Percentiles rank a stretch among this genome's conserved stretches.
phyloP scores from a whole-genome alignment of 2,888 invertebrate genomes.

The Homarus gammarus region DNA sequence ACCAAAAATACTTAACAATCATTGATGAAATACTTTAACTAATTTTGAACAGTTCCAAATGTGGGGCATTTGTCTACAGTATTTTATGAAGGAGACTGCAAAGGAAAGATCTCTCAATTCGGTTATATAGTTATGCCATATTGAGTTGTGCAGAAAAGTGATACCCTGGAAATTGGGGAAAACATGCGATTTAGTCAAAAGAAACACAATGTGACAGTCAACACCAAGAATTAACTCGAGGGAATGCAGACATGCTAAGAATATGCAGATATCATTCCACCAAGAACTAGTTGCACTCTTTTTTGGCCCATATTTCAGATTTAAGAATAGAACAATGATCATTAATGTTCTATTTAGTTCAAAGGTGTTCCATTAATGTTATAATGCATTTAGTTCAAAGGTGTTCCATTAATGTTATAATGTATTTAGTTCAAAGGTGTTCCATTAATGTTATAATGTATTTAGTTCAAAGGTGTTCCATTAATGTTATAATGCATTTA shows the following conservation, averaged over 20 bases:
- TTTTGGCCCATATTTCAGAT: not conserved
- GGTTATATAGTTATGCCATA: not conserved
- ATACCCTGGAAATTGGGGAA: slow-evolving; percentile 38
- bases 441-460: too few species aligned
- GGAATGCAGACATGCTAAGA: slow-evolving; percentile 46
- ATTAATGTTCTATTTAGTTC: too few species aligned
- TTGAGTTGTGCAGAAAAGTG: slow-evolving; percentile 20
- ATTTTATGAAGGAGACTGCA: not conserved
- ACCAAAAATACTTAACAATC: not conserved
- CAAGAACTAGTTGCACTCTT: not conserved
- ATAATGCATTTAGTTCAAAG: too few species aligned
- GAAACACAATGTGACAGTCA: slow-evolving; percentile 35
- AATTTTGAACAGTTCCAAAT: not conserved
- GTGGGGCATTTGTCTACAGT: not conserved
- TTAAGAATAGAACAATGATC: not conserved
- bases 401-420: too few species aligned
- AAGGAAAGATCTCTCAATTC: not conserved
- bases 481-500: too few species aligned
- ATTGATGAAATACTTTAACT: not conserved
- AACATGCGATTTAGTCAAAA: slow-evolving; percentile 55
- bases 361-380: too few species aligned
- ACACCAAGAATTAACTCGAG: slow-evolving; percentile 27
- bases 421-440: too few species aligned
- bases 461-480: too few species aligned
- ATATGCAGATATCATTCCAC: not conserved